These are phyloP conservation scores for Scrobipalpa costella DNA, from an alignment of 2,888 invertebrate species.

Conservation along the genomic window DNA sequence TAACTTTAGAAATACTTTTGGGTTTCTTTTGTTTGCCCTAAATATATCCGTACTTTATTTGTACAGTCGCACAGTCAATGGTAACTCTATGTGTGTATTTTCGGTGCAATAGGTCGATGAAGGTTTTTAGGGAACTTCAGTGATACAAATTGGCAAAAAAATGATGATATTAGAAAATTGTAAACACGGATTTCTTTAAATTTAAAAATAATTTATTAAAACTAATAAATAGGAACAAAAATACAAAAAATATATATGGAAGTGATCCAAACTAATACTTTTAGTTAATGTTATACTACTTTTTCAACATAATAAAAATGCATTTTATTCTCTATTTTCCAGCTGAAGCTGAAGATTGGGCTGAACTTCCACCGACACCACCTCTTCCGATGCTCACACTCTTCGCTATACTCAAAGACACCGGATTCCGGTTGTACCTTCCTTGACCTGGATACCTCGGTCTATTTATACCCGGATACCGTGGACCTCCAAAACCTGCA, in stretches of 20 bases:
- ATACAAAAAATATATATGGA: not conserved
- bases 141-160: too few species aligned
- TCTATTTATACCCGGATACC: conserved; percentile 1
- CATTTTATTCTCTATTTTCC: not conserved
- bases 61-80: too few species aligned
- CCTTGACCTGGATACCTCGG: conserved; percentile 27
- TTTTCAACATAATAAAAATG: too few species aligned
- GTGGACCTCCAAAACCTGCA: conserved; percentile 10
- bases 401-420: conserved; percentile 50
- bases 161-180: too few species aligned
- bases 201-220: too few species aligned
- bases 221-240: not conserved
- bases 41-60: too few species aligned
- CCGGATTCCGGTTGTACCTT: conserved; percentile 17
- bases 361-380: conserved; percentile 38
- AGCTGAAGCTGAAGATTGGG: not conserved
- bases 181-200: too few species aligned
- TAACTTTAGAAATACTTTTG: too few species aligned
- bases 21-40: too few species aligned
- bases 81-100: too few species aligned
- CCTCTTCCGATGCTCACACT: conserved; percentile 50
- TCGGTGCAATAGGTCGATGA: too few species aligned
- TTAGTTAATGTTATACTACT: not conserved
- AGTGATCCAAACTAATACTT: not conserved
- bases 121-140: too few species aligned